Percentiles rank a stretch among this genome's conserved stretches.
Conservation (phyloP, 2,888 invertebrate species). For the Ichneumoninae sp. region DNA sequence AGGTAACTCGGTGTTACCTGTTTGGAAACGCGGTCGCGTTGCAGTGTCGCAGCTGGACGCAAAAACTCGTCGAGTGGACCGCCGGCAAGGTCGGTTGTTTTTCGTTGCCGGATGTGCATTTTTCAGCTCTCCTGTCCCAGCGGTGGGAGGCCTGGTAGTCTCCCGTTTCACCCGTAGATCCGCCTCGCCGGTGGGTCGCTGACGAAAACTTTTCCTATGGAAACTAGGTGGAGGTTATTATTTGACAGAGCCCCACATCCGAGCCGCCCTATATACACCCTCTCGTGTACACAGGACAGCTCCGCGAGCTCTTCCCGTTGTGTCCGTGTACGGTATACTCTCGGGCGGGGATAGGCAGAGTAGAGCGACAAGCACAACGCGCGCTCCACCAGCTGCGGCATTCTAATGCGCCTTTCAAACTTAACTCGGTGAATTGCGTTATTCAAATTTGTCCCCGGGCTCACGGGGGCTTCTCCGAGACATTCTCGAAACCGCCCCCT, state of each 20-base stretch:
- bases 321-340: slow-evolving; percentile 10
- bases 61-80: slow-evolving; percentile 72
- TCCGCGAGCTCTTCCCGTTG: slow-evolving; percentile 46
- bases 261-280: slow-evolving; percentile 57
- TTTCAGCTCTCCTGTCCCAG: slow-evolving; percentile 12
- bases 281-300: slow-evolving; percentile 38
- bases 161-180: slow-evolving; percentile 47
- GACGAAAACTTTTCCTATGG: slow-evolving; percentile 72
- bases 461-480: slow-evolving; percentile 36
- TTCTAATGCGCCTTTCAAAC: slow-evolving; percentile 77
- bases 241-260: slow-evolving; percentile 69
- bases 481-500: slow-evolving; percentile 50
- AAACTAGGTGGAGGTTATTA: slow-evolving; percentile 78
- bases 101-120: slow-evolving; percentile 64
- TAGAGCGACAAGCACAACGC: slow-evolving; percentile 23
- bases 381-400: slow-evolving; percentile 71
- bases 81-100: slow-evolving; percentile 63
- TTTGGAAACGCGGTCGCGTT: not conserved
- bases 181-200: slow-evolving; percentile 38
- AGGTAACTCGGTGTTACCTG: not conserved
- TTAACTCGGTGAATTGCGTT: slow-evolving; percentile 78
- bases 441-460: slow-evolving; percentile 76
- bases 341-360: not conserved
- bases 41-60: slow-evolving; percentile 46
- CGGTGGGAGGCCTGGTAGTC: not conserved